phyloP scores from a whole-genome alignment of 2,888 invertebrate species.

The Frankliniella intonsa region DNA sequence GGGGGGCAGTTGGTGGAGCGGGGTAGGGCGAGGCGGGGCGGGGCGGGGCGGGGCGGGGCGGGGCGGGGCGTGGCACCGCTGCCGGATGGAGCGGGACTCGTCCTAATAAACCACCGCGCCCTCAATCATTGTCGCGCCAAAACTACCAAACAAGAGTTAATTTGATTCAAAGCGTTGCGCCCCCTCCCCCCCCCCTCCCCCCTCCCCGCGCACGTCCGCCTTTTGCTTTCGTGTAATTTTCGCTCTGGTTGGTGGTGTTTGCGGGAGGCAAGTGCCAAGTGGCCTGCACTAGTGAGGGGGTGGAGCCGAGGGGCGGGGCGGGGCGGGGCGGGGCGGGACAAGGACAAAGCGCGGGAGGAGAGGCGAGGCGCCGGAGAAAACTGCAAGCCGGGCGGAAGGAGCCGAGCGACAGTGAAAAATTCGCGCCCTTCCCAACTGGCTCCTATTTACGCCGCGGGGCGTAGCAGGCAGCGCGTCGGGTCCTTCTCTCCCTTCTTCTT shows the following conservation, averaged over 20 bases:
- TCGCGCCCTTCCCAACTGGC: background rate
- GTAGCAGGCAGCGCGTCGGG: no score
- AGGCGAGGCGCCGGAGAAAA: background rate
- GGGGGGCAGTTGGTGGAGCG: background rate
- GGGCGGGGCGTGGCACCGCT: background rate
- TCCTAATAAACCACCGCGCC: conserved; percentile 16
- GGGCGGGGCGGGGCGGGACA: background rate
- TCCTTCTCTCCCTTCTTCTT: no score
- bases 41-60: background rate
- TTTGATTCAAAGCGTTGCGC: conserved; percentile 12
- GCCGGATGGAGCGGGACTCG: background rate
- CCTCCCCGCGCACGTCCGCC: background rate
- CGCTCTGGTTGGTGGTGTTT: background rate
- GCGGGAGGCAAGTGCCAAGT: background rate
- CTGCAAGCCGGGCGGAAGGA: background rate
- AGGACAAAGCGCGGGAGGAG: background rate
- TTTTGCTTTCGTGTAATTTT: background rate
- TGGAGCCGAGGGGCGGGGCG: background rate
- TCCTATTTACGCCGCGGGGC: no score
- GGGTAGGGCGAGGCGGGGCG: background rate
- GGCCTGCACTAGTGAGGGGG: no score
- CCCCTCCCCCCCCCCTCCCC: background rate
- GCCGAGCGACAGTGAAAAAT: conserved; percentile 12
- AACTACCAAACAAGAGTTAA: conserved; percentile 25
- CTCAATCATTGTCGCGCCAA: conserved; percentile 26